Base-by-base conservation (phyloP, 2,113 vertebrate genomes). In the Corydoras sp. region DNA sequence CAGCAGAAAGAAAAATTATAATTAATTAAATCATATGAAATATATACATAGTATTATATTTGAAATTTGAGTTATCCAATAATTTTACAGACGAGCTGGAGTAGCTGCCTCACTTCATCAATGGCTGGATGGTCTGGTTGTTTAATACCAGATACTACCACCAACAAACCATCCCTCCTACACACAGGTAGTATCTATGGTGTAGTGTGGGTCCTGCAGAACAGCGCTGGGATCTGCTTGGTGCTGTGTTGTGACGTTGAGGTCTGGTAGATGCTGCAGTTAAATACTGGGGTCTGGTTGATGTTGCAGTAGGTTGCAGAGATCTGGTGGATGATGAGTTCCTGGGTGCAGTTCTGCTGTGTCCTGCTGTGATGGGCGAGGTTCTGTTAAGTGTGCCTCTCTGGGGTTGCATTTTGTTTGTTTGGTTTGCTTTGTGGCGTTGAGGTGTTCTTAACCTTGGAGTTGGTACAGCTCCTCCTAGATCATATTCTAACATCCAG, bases 401-500 rank as follows among this genome's bases (percentile, higher is more conserved):
- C 32, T 35, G 32, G 32, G 32, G 32, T 60, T 8, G 11, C n/a
- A n/a, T n/a, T n/a, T n/a, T n/a, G n/a, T n/a, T n/a, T n/a, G n/a
- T n/a, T n/a, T n/a, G n/a, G n/a, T n/a, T n/a, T n/a, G n/a, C n/a
- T n/a, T n/a, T n/a, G n/a, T n/a, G n/a, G n/a, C n/a, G n/a, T n/a
- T n/a, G n/a, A n/a, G n/a, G n/a, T n/a, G n/a, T n/a, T n/a, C n/a
- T n/a, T n/a, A n/a, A n/a, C n/a, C n/a, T n/a, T n/a, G n/a, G n/a
- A n/a, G n/a, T n/a, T n/a, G n/a, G n/a, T n/a, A n/a, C n/a, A n/a
- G n/a, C n/a, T n/a, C n/a, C n/a, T 60, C 58, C 58, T 9, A 60
- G 58, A 60, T 60, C 58, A n/a, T 60, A 60, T 3, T 5, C 58
- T 29, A 60, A 60, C 58, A 60, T 60, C 58, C 58, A 60, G 58